phyloP scores from a whole-genome alignment of 2,113 vertebrate genomes.

The Microcebus tavaratra region DNA sequence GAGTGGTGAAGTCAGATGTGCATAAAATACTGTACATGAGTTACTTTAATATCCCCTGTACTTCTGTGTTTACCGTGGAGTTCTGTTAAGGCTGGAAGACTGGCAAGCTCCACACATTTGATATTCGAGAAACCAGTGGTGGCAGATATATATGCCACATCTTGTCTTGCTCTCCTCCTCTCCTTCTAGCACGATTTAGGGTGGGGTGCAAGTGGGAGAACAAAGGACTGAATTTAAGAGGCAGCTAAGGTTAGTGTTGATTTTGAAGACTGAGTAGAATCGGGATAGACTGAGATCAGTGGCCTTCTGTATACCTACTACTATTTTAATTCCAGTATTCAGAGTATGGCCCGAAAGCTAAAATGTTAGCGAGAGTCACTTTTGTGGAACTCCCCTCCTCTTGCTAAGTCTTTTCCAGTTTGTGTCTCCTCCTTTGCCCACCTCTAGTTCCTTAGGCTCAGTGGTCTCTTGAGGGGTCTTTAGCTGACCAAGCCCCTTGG shows the following conservation, averaged over 20 bases:
- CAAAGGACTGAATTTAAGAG: background rate
- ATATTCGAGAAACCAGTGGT: background rate
- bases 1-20: background rate
- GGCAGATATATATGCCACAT: too few species aligned
- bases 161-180: background rate
- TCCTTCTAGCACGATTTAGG: background rate
- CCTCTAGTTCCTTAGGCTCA: background rate
- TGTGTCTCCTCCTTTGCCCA: background rate
- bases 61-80: background rate
- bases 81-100: background rate
- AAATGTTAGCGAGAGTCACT: background rate
- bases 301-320: background rate
- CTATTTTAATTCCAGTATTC: background rate
- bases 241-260: background rate
- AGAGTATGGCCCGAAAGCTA: background rate
- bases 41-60: background rate
- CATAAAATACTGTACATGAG: background rate
- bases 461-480: background rate
- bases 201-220: background rate
- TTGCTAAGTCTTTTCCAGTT: background rate
- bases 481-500: background rate
- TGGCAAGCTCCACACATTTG: background rate
- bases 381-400: background rate
- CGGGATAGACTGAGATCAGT: background rate
- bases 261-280: background rate